Conservation (phyloP, 1,140 invertebrate species). For the Zaprionus africanus region DNA sequence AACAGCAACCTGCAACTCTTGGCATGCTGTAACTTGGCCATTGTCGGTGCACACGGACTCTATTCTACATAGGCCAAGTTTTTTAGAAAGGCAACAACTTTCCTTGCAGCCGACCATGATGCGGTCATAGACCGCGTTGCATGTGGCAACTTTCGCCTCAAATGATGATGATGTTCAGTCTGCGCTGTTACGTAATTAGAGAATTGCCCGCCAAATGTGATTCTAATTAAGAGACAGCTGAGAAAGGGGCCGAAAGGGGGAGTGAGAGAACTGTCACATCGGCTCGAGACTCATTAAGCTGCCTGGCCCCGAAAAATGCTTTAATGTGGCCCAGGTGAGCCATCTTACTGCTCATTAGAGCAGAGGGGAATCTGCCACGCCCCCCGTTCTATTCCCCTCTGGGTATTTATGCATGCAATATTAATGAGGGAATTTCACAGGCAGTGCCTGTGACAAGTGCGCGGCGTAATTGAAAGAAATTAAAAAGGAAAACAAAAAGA, state of each 20-base stretch:
- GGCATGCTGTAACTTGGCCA: slow-evolving; percentile 64
- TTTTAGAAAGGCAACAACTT: slow-evolving; percentile 77
- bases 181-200: slow-evolving; percentile 58
- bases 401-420: slow-evolving; percentile 48
- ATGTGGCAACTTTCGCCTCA: slow-evolving; percentile 53
- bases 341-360: slow-evolving; percentile 25
- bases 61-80: slow-evolving; percentile 71
- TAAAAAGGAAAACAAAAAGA: slow-evolving; percentile 63
- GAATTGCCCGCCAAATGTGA: slow-evolving; percentile 48
- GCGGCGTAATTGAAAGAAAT: slow-evolving; percentile 80
- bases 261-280: slow-evolving; percentile 5
- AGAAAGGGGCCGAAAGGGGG: neutral
- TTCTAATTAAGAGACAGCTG: slow-evolving; percentile 50
- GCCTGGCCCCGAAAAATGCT: slow-evolving; percentile 15
- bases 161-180: slow-evolving; percentile 32
- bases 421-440: slow-evolving; percentile 58
- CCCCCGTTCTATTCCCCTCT: neutral
- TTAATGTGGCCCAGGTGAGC: slow-evolving; percentile 35
- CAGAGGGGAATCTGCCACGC: neutral
- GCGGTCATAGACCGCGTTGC: slow-evolving; percentile 57
- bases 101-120: slow-evolving; percentile 53
- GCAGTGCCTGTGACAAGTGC: slow-evolving; percentile 65
- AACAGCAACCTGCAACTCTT: slow-evolving; percentile 32
- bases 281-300: slow-evolving; percentile 19
- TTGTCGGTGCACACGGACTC: slow-evolving; percentile 38